Evolutionary conservation across 2,888 invertebrate genomes (phyloP), one percentile per base, ranked within the genome.

Genomic region (Caenorhabditis virilis): DNA sequence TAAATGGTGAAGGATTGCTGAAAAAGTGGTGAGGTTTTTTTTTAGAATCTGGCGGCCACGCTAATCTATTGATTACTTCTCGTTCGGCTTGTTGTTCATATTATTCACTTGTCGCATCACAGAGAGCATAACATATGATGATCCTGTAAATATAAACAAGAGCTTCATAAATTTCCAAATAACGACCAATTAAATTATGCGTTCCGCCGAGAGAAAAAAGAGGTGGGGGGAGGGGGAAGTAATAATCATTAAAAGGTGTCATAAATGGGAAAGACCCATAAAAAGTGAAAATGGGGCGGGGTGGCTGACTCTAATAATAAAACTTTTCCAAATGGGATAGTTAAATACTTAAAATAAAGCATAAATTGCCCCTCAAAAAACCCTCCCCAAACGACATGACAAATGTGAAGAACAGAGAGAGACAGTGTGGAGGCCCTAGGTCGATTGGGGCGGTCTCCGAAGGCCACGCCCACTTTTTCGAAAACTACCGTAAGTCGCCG

Each of bases 21-120:
- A 36, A 5, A 4, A 36, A 36, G 15, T 13, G 36, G 36, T 16
- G 35, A 13, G 25, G 23, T n/a, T 30, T 30, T 30, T 13, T 9
- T 30, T 30, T 30, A 9, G 30, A 13, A 30, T 6, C 30, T 30
- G 13, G 30, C 6, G 30, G 13, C 7, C 30, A 30, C 30, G 30
- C 30, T 30, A n/a, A n/a, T 9, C 30, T 6, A 30, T 30, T 13
- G 30, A 13, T 13, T 30, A 9, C 30, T 30, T 6, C 30, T 30
- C 13, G 7, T 30, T 30, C 30, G 15, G 43, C 7, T 43, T 43
- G 22, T 53, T 53, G 58, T 52, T 59, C 64, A 64, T 64, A n/a
- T n/a, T n/a, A n/a, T n/a, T n/a, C 64, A 64, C 58, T 25, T 64
- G 59, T 23, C 59, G 54, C 64, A 64, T 59, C 46, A 64, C 64